Evolutionary conservation across 2,797 vertebrate species (phyloP).

Genomic region (Cyprinella venusta): DNA sequence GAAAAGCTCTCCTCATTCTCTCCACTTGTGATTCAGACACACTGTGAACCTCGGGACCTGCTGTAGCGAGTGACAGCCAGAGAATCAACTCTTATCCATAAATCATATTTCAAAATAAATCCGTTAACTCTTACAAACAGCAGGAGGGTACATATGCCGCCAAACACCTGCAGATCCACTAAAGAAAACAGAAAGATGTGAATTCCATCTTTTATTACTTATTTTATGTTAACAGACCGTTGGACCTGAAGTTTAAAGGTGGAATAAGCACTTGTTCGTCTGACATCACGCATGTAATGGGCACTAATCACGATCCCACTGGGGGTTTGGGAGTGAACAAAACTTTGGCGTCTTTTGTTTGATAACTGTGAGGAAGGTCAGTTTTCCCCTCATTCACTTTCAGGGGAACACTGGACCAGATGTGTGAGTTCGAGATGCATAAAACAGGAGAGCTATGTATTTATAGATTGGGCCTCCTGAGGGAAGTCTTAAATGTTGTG

Average conservation of each 20-base stretch:
- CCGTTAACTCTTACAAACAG: neutral
- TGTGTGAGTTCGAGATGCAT: slow-evolving; percentile 54
- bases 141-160: neutral
- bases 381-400: slow-evolving; percentile 23
- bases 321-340: slow-evolving; percentile 33
- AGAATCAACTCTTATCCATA: neutral
- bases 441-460: slow-evolving; percentile 52
- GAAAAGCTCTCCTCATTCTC: slow-evolving; percentile 9
- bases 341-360: slow-evolving; percentile 44
- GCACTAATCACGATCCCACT: slow-evolving; percentile 27
- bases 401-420: slow-evolving; percentile 52
- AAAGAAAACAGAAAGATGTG: neutral
- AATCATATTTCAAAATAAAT: slow-evolving; percentile 10
- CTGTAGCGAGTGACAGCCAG: neutral
- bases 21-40: slow-evolving; percentile 8
- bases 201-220: neutral
- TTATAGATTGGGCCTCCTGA: slow-evolving; percentile 54
- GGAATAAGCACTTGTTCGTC: slow-evolving; percentile 19
- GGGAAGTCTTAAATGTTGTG: slow-evolving; percentile 50
- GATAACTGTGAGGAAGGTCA: slow-evolving; percentile 41
- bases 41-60: slow-evolving; percentile 7
- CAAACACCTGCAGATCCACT: slow-evolving; percentile 21
- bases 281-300: slow-evolving; percentile 42
- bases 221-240: neutral
- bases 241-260: neutral